phyloP scores from a whole-genome alignment of 1,140 invertebrate species.

The Zaprionus lachaisei region DNA sequence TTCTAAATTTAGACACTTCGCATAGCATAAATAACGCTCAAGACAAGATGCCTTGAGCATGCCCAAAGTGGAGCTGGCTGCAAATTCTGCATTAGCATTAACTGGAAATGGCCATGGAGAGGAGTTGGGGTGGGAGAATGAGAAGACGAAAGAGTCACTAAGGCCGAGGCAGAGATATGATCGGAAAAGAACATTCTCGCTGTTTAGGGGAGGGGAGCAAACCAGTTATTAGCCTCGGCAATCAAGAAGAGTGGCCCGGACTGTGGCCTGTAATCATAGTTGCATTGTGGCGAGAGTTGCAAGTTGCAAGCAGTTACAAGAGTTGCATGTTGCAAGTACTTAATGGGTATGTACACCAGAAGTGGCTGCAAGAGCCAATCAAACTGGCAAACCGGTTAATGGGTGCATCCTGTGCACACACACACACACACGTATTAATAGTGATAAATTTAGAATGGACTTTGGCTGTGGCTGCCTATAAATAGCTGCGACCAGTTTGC shows the following conservation, averaged over 20 bases:
- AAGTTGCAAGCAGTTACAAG: slow-evolving; percentile 1
- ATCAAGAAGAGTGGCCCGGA: slow-evolving; percentile 19
- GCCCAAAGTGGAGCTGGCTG: background rate
- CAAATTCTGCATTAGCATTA: slow-evolving; percentile 7
- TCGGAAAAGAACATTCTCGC: slow-evolving; percentile 26
- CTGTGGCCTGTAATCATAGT: background rate
- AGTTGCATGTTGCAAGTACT: slow-evolving; percentile 42
- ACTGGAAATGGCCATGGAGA: background rate
- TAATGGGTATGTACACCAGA: slow-evolving; percentile 74
- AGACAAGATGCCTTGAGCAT: background rate
- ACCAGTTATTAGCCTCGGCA: slow-evolving; percentile 53
- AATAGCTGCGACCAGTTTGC: slow-evolving; percentile 69
- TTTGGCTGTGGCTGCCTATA: slow-evolving; percentile 61
- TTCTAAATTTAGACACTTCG: slow-evolving; percentile 4
- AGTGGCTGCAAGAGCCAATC: slow-evolving; percentile 68
- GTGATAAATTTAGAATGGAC: slow-evolving; percentile 81
- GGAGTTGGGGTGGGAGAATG: too few species aligned
- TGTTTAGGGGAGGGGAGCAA: background rate
- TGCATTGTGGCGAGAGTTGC: slow-evolving; percentile 21
- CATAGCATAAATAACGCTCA: background rate
- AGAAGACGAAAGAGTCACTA: background rate
- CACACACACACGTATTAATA: slow-evolving; percentile 38
- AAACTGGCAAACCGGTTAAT: slow-evolving; percentile 77
- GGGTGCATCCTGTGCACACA: slow-evolving; percentile 63
- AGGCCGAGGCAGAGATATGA: slow-evolving; percentile 10